These are phyloP conservation scores for Thymelicus sylvestris DNA, from an alignment of 2,888 invertebrate genomes.

Conservation along the genomic window DNA sequence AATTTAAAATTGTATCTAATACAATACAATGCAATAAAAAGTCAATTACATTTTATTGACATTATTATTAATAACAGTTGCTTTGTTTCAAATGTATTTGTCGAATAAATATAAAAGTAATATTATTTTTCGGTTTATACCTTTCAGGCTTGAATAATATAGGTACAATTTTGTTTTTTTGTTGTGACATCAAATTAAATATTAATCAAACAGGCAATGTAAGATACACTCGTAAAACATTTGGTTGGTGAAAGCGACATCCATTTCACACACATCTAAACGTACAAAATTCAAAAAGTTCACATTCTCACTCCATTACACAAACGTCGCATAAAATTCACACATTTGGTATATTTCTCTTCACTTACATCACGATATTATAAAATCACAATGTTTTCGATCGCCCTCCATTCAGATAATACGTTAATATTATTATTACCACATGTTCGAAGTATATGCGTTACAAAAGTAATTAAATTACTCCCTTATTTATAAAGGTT, in stretches of 20 bases:
- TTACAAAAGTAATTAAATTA: conserved; percentile 47
- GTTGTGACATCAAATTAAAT: conserved; percentile 3
- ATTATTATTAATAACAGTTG: not conserved
- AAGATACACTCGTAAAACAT: not conserved
- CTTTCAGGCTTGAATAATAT: not conserved
- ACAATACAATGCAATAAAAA: not conserved
- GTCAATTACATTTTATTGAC: not conserved
- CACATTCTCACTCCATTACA: conserved; percentile 8
- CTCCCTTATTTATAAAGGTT: conserved; percentile 45
- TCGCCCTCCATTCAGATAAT: conserved; percentile 38
- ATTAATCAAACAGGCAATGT: not conserved
- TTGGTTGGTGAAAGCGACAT: not conserved
- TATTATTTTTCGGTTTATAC: not conserved
- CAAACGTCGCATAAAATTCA: conserved; percentile 3
- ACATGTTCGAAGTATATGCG: conserved; percentile 46
- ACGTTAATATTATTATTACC: conserved; percentile 46
- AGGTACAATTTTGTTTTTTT: not conserved
- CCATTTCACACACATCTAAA: not conserved
- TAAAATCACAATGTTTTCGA: conserved; percentile 31
- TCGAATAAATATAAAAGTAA: not conserved
- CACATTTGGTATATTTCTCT: conserved; percentile 34
- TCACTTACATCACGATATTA: conserved; percentile 36
- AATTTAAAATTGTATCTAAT: not conserved
- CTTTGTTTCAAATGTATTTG: not conserved
- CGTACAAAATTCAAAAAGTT: conserved; percentile 5